Evolutionary conservation across 1,140 invertebrate genomes (phyloP).

Genomic region (Calephelis virginiensis): DNA sequence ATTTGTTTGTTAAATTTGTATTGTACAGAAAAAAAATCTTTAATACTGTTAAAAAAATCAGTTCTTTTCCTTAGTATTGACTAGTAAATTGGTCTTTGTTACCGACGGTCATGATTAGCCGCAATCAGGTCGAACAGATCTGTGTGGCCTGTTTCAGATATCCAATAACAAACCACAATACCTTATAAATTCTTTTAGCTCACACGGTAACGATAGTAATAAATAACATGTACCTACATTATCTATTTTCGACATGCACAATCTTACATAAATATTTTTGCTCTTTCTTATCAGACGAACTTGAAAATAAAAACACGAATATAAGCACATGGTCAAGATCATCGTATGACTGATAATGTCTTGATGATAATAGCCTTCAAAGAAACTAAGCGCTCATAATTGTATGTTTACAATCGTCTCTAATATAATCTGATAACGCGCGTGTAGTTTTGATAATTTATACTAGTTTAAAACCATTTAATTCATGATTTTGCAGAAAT

Average conservation of each 20-base stretch:
- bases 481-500: slow-evolving; percentile 32
- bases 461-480: slow-evolving; percentile 27
- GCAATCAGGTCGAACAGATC: slow-evolving; percentile 30
- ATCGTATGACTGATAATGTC: slow-evolving; percentile 35
- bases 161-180: slow-evolving; percentile 27
- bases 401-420: slow-evolving; percentile 54
- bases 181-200: slow-evolving; percentile 11
- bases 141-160: slow-evolving; percentile 28
- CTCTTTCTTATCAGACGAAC: slow-evolving; percentile 19
- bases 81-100: not conserved
- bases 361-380: slow-evolving; percentile 28
- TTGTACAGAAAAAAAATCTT: no score
- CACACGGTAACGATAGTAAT: not conserved
- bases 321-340: slow-evolving; percentile 39
- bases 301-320: slow-evolving; percentile 18
- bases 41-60: no score
- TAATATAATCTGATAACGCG: slow-evolving; percentile 47
- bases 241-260: slow-evolving; percentile 13
- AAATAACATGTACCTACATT: slow-evolving; percentile 16
- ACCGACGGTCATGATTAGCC: slow-evolving; percentile 19
- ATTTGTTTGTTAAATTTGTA: no score
- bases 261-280: slow-evolving; percentile 34
- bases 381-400: slow-evolving; percentile 38
- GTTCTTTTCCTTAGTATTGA: not conserved
- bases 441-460: slow-evolving; percentile 26